phyloP scores from a whole-genome alignment of 2,797 vertebrate genomes.

The Mus minutoides region DNA sequence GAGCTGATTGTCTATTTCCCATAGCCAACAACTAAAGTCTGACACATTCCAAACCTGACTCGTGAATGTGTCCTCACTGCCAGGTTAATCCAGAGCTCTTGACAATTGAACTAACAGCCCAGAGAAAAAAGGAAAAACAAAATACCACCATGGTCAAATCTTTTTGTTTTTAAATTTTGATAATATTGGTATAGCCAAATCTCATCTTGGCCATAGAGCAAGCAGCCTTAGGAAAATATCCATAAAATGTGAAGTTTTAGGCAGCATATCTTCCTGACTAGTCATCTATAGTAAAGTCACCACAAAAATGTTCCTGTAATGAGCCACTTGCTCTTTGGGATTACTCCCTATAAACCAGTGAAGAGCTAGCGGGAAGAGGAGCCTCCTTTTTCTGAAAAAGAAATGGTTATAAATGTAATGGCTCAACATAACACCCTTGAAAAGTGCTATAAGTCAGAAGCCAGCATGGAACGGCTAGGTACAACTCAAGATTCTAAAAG shows the following conservation, averaged over 20 bases:
- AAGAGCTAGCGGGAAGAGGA: neutral
- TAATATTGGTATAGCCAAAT: neutral
- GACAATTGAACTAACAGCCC: neutral
- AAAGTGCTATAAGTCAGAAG: neutral
- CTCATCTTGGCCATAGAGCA: neutral
- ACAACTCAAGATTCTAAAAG: neutral
- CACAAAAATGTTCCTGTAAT: neutral
- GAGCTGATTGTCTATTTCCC: neutral
- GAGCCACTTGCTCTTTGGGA: neutral
- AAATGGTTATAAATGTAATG: neutral
- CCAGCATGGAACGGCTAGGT: neutral
- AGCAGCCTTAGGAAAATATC: neutral
- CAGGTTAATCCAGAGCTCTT: neutral
- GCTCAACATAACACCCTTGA: neutral
- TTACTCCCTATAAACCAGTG: neutral
- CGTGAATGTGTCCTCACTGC: neutral
- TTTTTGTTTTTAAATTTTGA: conserved; percentile 43
- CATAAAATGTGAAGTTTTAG: conserved; percentile 50
- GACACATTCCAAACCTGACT: conserved; percentile 27
- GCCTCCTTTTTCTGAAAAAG: neutral
- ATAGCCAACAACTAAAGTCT: neutral
- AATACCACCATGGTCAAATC: neutral
- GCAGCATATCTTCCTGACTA: neutral
- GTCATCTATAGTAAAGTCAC: conserved; percentile 17
- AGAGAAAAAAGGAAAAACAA: neutral